Evolutionary conservation across 92 coral and sea anemone species (phyloP).

Genomic region (Heteractis magnifica): DNA sequence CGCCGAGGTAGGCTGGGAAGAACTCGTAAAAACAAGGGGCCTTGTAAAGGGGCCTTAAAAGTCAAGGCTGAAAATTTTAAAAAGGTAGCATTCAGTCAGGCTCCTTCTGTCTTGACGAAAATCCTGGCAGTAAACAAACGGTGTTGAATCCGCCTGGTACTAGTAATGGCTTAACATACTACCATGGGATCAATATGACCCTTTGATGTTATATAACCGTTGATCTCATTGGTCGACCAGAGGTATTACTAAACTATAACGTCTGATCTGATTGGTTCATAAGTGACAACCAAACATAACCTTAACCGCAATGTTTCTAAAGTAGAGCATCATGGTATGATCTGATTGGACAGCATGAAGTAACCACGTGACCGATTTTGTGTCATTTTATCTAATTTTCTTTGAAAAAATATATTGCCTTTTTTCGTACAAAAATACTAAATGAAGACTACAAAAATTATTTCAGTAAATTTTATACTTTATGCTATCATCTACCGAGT

Average conservation of each 20-base stretch:
- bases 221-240: neutral
- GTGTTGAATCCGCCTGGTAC: no score
- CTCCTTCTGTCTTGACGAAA: neutral
- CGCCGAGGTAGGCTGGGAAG: no score
- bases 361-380: neutral
- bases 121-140: neutral
- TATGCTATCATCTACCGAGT: constrained; percentile 3
- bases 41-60: no score
- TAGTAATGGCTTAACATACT: no score
- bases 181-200: no score
- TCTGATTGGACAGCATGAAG: neutral
- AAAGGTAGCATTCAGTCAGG: neutral
- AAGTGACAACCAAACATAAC: neutral
- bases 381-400: neutral
- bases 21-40: no score
- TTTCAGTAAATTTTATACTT: neutral
- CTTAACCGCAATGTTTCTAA: neutral
- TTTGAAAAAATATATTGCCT: neutral
- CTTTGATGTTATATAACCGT: no score
- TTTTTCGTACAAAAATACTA: neutral
- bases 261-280: neutral
- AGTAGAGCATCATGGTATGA: neutral
- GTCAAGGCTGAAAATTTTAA: neutral
- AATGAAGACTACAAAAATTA: neutral
- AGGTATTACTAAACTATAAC: neutral